A percentile compares a stretch with the other conserved stretches of the same genome.
These are phyloP conservation scores for Heterohyrax brucei DNA, from an alignment of 2,797 vertebrate species.

Conservation along the genomic window DNA sequence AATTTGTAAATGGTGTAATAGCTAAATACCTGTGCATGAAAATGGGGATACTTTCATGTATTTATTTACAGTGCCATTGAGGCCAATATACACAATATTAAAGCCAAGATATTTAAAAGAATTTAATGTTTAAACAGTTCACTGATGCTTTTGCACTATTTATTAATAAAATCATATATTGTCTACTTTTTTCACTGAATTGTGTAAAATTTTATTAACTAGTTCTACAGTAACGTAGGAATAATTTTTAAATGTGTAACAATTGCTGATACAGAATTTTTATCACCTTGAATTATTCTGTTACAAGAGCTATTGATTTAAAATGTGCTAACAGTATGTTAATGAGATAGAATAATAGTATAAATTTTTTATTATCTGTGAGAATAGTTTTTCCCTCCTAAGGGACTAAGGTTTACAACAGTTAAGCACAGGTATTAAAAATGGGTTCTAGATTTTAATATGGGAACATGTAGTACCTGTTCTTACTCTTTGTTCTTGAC, in stretches of 20 bases:
- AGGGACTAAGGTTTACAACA: not conserved
- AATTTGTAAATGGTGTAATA: constrained; percentile 80
- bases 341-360: constrained; percentile 58
- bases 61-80: constrained; percentile 68
- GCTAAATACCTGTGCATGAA: constrained; percentile 76
- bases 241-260: constrained; percentile 66
- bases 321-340: constrained; percentile 1
- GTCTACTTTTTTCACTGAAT: constrained; percentile 74
- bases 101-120: constrained; percentile 83
- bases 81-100: constrained; percentile 72
- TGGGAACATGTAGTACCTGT: constrained; percentile 9
- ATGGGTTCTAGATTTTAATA: constrained; percentile 34
- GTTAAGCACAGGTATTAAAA: constrained; percentile 51
- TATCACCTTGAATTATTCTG: constrained; percentile 67
- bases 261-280: constrained; percentile 7
- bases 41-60: constrained; percentile 71
- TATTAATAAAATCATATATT: constrained; percentile 91
- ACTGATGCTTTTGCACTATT: constrained; percentile 90
- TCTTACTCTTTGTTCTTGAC: not conserved
- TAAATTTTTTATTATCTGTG: not conserved
- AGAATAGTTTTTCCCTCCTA: not conserved
- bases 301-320: constrained; percentile 26
- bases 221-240: constrained; percentile 29
- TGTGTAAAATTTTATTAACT: constrained; percentile 55
- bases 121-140: constrained; percentile 81